phyloP scores from a whole-genome alignment of 2,888 invertebrate species.

The Athalia circularis region DNA sequence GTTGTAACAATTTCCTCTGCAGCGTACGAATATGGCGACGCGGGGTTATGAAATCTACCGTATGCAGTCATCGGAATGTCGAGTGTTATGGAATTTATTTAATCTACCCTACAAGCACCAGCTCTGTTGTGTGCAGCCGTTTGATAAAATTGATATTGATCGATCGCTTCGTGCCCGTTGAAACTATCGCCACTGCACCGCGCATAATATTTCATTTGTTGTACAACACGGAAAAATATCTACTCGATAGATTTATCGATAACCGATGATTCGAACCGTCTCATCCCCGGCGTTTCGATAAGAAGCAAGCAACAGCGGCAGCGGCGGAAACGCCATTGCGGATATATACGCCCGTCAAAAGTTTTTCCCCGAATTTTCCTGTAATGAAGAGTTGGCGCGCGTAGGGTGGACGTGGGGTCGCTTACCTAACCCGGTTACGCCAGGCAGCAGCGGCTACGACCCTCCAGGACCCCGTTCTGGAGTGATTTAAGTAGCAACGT shows the following conservation, averaged over 20 bases:
- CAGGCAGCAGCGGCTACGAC: neutral
- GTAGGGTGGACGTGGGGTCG: constrained; percentile 43
- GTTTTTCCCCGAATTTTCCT: neutral
- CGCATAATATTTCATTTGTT: neutral
- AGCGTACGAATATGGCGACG: neutral
- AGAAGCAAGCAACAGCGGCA: too few relatives aligned
- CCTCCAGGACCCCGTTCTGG: constrained; percentile 52
- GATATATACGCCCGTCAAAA: neutral
- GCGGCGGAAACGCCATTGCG: too few relatives aligned
- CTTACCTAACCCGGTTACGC: constrained; percentile 29
- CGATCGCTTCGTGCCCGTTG: neutral
- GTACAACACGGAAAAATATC: too few relatives aligned
- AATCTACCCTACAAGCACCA: constrained; percentile 63
- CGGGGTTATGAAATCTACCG: neutral
- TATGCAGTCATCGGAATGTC: constrained; percentile 62
- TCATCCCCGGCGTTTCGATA: too few relatives aligned
- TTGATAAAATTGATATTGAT: neutral
- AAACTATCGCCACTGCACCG: neutral
- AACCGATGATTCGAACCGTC: neutral
- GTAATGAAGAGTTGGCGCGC: constrained; percentile 31
- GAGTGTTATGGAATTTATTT: constrained; percentile 69
- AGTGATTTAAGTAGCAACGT: constrained; percentile 70
- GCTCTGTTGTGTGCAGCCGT: constrained; percentile 60
- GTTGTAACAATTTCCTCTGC: too few relatives aligned
- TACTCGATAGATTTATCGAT: neutral